These are phyloP conservation scores for Drosophila kepulauana DNA, from an alignment of 1,140 invertebrate genomes.

Conservation along the genomic window DNA sequence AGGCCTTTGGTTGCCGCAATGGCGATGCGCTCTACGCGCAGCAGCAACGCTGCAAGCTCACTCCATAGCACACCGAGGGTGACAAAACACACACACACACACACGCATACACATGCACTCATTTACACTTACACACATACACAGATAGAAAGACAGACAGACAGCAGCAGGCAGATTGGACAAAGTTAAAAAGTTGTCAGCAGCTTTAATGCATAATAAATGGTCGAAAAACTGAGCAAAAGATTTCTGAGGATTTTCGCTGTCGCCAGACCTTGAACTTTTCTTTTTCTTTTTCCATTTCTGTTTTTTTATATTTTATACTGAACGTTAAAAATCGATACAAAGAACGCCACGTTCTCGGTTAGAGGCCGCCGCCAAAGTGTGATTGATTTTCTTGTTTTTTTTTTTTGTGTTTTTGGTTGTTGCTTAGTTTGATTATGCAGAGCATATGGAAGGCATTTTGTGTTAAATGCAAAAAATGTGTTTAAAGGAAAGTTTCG, in stretches of 20 bases:
- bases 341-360: conserved; percentile 4
- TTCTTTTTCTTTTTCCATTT: conserved; percentile 41
- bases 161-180: neutral
- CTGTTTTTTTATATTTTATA: conserved; percentile 9
- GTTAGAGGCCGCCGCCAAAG: conserved; percentile 5
- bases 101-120: no score
- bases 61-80: conserved; percentile 10
- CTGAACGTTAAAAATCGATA: conserved; percentile 63
- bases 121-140: no score
- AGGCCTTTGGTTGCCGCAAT: conserved; percentile 63
- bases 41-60: conserved; percentile 50
- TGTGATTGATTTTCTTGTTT: conserved; percentile 55
- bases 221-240: conserved; percentile 4
- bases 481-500: conserved; percentile 21
- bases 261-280: conserved; percentile 67
- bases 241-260: conserved; percentile 7
- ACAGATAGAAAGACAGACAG: neutral
- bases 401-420: conserved; percentile 41
- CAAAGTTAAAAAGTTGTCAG: conserved; percentile 10
- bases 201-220: conserved; percentile 43
- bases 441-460: conserved; percentile 55
- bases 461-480: conserved; percentile 5
- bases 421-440: conserved; percentile 18
- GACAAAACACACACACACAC: no score
- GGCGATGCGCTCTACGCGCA: conserved; percentile 52